phyloP scores from a whole-genome alignment of 2,113 vertebrate species.

The Ceyx cyanopectus region DNA sequence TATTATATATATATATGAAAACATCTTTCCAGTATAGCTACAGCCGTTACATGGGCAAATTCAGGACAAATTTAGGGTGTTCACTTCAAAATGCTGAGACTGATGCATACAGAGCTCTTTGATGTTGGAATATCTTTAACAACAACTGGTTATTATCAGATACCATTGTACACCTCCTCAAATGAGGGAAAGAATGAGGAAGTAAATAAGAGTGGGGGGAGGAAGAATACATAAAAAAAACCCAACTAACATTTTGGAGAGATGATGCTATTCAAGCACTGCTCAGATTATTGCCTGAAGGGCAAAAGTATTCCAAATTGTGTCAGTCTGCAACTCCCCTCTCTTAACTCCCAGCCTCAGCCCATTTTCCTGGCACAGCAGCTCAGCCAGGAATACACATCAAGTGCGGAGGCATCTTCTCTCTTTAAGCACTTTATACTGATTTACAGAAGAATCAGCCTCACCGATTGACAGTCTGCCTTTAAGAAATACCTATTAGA shows the following conservation, averaged over 20 bases:
- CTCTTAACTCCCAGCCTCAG: not conserved
- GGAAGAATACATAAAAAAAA: not conserved
- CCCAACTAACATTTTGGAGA: not conserved
- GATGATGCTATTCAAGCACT: not conserved
- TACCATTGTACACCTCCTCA: not conserved
- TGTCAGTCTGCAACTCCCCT: not conserved
- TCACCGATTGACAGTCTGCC: not conserved
- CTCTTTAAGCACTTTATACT: not conserved
- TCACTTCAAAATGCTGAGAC: not conserved
- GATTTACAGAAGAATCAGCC: not conserved
- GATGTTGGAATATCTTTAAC: not conserved
- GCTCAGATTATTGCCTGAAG: not conserved
- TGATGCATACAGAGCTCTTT: not conserved
- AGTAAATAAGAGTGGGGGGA: not conserved
- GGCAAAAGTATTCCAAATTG: constrained; percentile 27
- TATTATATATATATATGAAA: too few species aligned
- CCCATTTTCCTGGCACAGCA: not conserved
- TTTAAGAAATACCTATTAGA: not conserved
- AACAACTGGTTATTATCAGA: not conserved
- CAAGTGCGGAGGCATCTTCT: not conserved
- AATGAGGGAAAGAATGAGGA: not conserved
- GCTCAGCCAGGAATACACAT: not conserved
- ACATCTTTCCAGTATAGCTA: not conserved
- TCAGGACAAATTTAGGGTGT: not conserved
- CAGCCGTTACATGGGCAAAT: not conserved